A percentile compares a stretch with the other conserved stretches of the same genome.
These are phyloP conservation scores for Ceuthmochares aereus DNA, from an alignment of 2,113 vertebrate genomes.

Conservation along the genomic window DNA sequence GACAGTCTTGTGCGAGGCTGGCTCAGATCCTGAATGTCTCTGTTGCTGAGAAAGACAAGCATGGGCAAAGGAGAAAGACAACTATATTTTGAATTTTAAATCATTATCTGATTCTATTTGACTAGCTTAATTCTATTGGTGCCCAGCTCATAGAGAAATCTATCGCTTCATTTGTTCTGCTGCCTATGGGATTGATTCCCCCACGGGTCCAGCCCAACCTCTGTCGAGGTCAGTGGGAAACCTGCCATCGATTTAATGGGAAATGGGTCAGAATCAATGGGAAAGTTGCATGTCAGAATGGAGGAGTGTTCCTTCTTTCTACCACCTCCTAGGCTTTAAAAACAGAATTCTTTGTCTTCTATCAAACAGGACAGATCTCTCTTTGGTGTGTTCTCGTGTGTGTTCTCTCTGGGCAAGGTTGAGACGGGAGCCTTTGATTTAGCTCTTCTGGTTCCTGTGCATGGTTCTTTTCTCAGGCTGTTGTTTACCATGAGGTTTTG, in stretches of 20 bases:
- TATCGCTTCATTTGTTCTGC: conserved; percentile 56
- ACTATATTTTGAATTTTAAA: conserved; percentile 61
- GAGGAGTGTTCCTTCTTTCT: not conserved
- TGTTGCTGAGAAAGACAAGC: not conserved
- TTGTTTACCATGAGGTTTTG: not conserved
- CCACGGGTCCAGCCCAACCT: not conserved
- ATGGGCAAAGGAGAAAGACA: not conserved
- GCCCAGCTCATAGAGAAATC: conserved; percentile 65
- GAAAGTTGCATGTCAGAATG: not conserved
- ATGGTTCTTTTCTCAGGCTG: not conserved
- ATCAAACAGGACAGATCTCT: not conserved
- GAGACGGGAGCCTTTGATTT: not conserved
- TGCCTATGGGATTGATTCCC: conserved; percentile 54
- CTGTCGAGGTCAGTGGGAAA: conserved; percentile 22
- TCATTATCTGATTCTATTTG: conserved; percentile 47
- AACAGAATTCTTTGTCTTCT: not conserved
- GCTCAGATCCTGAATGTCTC: not conserved
- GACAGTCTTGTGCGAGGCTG: not conserved
- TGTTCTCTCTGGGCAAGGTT: not conserved
- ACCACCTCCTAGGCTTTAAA: not conserved
- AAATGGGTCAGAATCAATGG: conserved; percentile 13
- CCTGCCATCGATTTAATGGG: not conserved
- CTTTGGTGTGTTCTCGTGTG: not conserved
- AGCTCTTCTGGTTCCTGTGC: not conserved
- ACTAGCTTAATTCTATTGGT: conserved; percentile 63